Evolutionary conservation across 2,113 vertebrate species (phyloP), one percentile per base, ranked within the genome.

Genomic region (Tyto alba): DNA sequence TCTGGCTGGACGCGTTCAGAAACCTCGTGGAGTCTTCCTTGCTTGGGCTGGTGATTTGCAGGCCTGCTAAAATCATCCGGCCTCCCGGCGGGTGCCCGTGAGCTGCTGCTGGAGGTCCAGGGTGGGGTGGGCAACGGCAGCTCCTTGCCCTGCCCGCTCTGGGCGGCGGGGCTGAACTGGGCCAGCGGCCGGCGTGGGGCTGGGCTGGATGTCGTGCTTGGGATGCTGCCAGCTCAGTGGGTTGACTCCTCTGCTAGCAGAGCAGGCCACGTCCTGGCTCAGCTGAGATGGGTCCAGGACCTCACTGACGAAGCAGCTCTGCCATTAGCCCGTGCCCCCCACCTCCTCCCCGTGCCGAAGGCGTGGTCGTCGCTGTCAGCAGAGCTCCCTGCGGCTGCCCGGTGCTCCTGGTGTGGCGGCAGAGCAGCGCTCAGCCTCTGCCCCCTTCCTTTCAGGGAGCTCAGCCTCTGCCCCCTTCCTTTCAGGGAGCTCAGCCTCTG

Each of bases 401-500:
- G 9, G 41, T 15, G 41, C 56, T 75, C 7, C 48, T 21, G 10
- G 11, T 22, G 56, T 15, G 25, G 60, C 7, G 52, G 53, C 8
- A 12, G 36, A 11, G 11, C 59, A 55, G 77, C 55, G 36, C 67
- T 89, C 38, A 60, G n/a, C n/a, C n/a, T n/a, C n/a, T n/a, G n/a
- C n/a, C n/a, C n/a, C 62, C 57, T 47, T 48, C 45, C 29, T 80
- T 85, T 6, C 97, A 99, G 99, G 99, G 98, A 40, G 99, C 99
- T 64, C n/a, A n/a, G n/a, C n/a, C n/a, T n/a, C n/a, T n/a, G n/a
- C n/a, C n/a, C n/a, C 62, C 57, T 47, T 48, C 45, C 29, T 80
- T 85, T 6, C 97, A 99, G 99, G 99, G 98, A 40, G 99, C 99
- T 64, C n/a, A n/a, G n/a, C n/a, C n/a, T n/a, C n/a, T n/a, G n/a